Evolutionary conservation across 2,888 invertebrate species (phyloP), one percentile per base, ranked within the genome.

Genomic region (Halocaridina rubra): DNA sequence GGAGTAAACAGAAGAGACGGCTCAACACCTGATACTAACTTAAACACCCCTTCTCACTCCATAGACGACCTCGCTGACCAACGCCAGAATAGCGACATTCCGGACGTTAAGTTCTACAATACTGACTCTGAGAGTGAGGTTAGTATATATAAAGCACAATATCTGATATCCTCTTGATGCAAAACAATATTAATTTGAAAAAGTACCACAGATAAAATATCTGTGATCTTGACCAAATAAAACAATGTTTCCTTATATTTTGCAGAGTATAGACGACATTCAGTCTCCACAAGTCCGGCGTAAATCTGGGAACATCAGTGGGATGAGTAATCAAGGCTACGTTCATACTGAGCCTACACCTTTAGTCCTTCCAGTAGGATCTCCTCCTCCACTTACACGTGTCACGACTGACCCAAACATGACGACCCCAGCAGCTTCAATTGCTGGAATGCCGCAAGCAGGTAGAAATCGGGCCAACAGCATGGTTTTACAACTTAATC

Each of bases 401-500:
- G 30, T 46, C n/a, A 22, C 78, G 16, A 78, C 78, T 13, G 82
- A 84, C 22, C 78, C 82, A 59, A 72, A 27, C 64, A 84, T 84
- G 78, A 27, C 59, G 19, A 59, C 82, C 27, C 57, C 78, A n/a
- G 53, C 82, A 1, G 2, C 82, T 29, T 77, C 78, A 24, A 19
- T 46, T 16, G 46, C 46, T 16, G 72, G 59, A 8, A 33, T 24
- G 16, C 72, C 67, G 30, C n/a, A n/a, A n/a, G 53, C 19, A 8
- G 59, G 27, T 29, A 59, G 77, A 5, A 30, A 64, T 10, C 80
- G 71, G 19, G 72, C 71, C 10, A 86, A 88, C 72, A 88, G 86
- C 76, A 88, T 88, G 88, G 86, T 88, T 10, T 53, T 88, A n/a
- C 88, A 88, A 64, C 80, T 88, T 61, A 88, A 88, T 74, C 84